phyloP scores from a whole-genome alignment of 2,113 vertebrate species.

The Oryzias woworae region DNA sequence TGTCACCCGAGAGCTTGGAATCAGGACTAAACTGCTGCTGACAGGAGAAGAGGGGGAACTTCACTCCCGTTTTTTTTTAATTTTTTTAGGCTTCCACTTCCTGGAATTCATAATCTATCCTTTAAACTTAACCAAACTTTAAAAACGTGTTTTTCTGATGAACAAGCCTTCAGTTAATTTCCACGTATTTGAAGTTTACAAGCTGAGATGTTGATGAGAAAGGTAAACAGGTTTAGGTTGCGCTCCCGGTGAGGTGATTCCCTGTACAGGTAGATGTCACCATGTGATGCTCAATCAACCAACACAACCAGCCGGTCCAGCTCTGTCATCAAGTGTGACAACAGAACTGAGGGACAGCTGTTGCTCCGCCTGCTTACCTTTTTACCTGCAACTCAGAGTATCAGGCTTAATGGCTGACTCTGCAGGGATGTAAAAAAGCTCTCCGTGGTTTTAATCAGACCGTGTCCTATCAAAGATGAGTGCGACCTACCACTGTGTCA shows the following conservation, averaged over 20 bases:
- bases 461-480: too few species aligned
- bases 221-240: slow-evolving; percentile 51
- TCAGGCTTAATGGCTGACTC: not conserved
- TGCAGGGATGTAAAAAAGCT: too few species aligned
- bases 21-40: slow-evolving; percentile 25
- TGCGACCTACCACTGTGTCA: too few species aligned
- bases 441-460: too few species aligned
- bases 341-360: slow-evolving; percentile 51
- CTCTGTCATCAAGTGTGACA: slow-evolving; percentile 56
- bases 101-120: too few species aligned
- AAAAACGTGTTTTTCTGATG: not conserved
- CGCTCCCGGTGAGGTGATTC: slow-evolving; percentile 61
- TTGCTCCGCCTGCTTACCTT: slow-evolving; percentile 45
- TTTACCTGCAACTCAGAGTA: not conserved
- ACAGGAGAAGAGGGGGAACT: not conserved
- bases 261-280: slow-evolving; percentile 41
- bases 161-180: not conserved
- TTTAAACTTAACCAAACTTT: too few species aligned
- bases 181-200: slow-evolving; percentile 11
- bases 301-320: slow-evolving; percentile 58
- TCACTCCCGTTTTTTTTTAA: too few species aligned
- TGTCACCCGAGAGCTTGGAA: slow-evolving; percentile 39
- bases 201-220: slow-evolving; percentile 39
- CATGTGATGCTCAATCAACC: slow-evolving; percentile 43
- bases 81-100: too few species aligned